Evolutionary conservation across 2,888 invertebrate species (phyloP).

Genomic region (Rhorus exstirpatorius): DNA sequence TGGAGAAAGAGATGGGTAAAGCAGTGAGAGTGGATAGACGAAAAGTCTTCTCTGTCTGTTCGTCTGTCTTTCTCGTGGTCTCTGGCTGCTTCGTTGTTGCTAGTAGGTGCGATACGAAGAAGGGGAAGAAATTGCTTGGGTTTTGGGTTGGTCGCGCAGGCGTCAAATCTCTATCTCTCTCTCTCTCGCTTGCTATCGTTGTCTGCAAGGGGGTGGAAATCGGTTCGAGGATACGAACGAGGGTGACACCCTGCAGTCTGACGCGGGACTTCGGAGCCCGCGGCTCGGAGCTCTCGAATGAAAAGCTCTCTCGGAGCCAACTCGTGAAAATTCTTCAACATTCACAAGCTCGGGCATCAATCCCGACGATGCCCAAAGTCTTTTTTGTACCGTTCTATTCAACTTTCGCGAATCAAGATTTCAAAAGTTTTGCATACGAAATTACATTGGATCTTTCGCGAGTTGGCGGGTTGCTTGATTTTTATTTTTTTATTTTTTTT

Average conservation of each 20-base stretch:
- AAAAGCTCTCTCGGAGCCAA: constrained; percentile 54
- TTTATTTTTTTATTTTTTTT: not conserved
- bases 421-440: not conserved
- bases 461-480: not conserved
- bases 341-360: constrained; percentile 8
- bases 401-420: not conserved
- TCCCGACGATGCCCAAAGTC: constrained; percentile 3
- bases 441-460: not conserved
- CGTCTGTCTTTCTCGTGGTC: constrained; percentile 56
- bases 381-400: not conserved
- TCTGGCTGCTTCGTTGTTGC: constrained; percentile 61
- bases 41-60: constrained; percentile 23
- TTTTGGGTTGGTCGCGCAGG: constrained; percentile 70
- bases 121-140: constrained; percentile 63
- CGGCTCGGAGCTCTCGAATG: constrained; percentile 60
- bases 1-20: constrained; percentile 25
- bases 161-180: constrained; percentile 44
- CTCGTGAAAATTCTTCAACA: constrained; percentile 22
- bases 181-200: constrained; percentile 23
- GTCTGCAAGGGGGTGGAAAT: constrained; percentile 72
- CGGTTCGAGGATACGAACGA: constrained; percentile 80
- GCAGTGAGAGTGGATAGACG: constrained; percentile 47
- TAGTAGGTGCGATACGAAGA: constrained; percentile 54
- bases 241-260: constrained; percentile 86
- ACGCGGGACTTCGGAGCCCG: constrained; percentile 82